Base-by-base conservation (phyloP, 1,140 invertebrate species). In the Gonatopus flavifemur region DNA sequence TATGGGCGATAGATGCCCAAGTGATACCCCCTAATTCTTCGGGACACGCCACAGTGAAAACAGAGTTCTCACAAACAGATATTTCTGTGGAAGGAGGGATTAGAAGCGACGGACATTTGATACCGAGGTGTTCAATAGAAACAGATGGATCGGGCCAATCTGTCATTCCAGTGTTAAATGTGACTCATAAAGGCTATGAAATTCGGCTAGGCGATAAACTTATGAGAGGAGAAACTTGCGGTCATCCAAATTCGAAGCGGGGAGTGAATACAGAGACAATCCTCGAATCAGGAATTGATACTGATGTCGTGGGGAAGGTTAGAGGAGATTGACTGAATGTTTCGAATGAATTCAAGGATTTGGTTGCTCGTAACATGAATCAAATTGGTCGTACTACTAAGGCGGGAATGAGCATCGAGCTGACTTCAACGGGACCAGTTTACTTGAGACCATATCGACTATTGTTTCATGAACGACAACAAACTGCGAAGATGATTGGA, bases 391-490 rank as follows among this genome's bases (percentile, higher is more conserved):
- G 31, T 16, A 55, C 66, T 15, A 55, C 49, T 30, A 55, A 47
- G 1, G 49, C 55, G 3, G 44, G 59, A 40, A 28, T 69, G 32
- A 35, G 55, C 40, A 52, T 69, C 9, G 16, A 55, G 18, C 40
- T 64, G 43, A 66, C 61, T 63, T 56, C 60, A 38, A 58, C 56
- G 19, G 60, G 70, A 62, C 58, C 59, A 20, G 43, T 66, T 54
- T 55, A 48, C 49, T 63, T 67, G 44, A 36, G 57, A 43, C 67
- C 66, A 20, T 61, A 56, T 52, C 59, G 57, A 12, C 31, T 70
- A 36, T 58, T 66, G n/a, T 55, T 48, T 3, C 21, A 37, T 18
- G 64, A 73, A 43, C 46, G 58, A 28, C 38, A 65, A 24, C 46
- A 59, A 13, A 54, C 74, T 20, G 49, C 56, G 5, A 25, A 64